Conservation (phyloP, 2,888 invertebrate genomes). For the Caenorhabditis sp. region DNA sequence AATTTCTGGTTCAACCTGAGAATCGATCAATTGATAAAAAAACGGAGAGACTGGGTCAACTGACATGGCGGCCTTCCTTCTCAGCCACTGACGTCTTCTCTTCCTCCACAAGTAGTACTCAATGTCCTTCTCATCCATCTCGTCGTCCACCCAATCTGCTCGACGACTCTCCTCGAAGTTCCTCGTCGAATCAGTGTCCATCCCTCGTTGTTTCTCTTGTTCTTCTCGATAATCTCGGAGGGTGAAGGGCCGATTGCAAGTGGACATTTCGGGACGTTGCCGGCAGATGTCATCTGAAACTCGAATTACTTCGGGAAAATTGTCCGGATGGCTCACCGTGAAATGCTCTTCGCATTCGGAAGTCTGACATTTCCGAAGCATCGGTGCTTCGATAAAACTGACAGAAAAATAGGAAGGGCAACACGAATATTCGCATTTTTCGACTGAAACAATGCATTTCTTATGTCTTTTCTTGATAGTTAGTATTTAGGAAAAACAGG, state of each 20-base stretch:
- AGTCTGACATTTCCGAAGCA: constrained; percentile 34
- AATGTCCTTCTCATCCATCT: constrained; percentile 59
- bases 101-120: constrained; percentile 68
- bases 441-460: not conserved
- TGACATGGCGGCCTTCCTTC: constrained; percentile 37
- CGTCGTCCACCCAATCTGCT: constrained; percentile 60
- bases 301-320: too few relatives aligned
- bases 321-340: constrained; percentile 38
- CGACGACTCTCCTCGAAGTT: constrained; percentile 44
- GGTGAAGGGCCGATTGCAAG: constrained; percentile 35
- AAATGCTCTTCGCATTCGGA: constrained; percentile 44
- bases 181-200: not conserved
- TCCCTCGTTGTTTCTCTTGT: constrained; percentile 25
- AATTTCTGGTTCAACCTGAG: constrained; percentile 30
- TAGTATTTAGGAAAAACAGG: constrained; percentile 13
- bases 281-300: constrained; percentile 47
- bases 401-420: not conserved
- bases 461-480: too few relatives aligned
- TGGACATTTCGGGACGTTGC: constrained; percentile 22
- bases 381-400: constrained; percentile 1
- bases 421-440: constrained; percentile 11
- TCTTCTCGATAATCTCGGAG: constrained; percentile 47
- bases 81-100: constrained; percentile 53
- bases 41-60: not conserved
- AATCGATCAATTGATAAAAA: constrained; percentile 1